Base-by-base conservation (phyloP, 2,797 vertebrate genomes). In the Cuniculus paca region DNA sequence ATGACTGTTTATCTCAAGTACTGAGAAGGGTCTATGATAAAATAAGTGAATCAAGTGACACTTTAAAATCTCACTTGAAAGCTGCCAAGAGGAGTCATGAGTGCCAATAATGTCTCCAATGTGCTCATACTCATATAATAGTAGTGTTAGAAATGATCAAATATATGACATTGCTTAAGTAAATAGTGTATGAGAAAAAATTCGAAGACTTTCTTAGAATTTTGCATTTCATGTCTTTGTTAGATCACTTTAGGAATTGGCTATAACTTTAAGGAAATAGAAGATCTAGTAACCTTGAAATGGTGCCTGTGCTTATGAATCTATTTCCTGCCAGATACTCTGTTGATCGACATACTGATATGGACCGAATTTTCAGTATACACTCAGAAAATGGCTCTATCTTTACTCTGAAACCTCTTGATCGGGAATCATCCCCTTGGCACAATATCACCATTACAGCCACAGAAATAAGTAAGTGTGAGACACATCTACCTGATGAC, bases 381-480 rank as follows among this genome's bases (percentile, higher is more conserved):
- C 98, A 99, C 93, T 99, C 99, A 80, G 99, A 98, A 96, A 99
- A 99, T 34, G 99, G 99, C 42, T 99, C 99, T 54, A 99, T 99
- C 98, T 99, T 99, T 75, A 99, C 99, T 2, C 98, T 99, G 91
- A 99, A 99, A 96, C 92, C 99, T 0, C 99, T 99, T 97, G 99
- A 99, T 96, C 98, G 99, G 93, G 99, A 99, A 98, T 99, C 99
- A 92, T 99, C 98, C 93, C 99, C 99, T 68, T 99, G 99, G 99
- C 99, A 99, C 98, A 99, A 99, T 93, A 99, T 99, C 96, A 99
- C 99, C 0, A 97, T 99, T 92, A 99, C 99, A 97, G 99, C 99
- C 65, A 99, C 99, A 24, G 99, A 99, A 99, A 99, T 99, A 98
- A 99, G 99, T 99, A 98, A 98, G 99, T 98, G 65, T 2, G 31